Base-by-base conservation (phyloP, 2,797 vertebrate genomes). In the Denticeps clupeoides region DNA sequence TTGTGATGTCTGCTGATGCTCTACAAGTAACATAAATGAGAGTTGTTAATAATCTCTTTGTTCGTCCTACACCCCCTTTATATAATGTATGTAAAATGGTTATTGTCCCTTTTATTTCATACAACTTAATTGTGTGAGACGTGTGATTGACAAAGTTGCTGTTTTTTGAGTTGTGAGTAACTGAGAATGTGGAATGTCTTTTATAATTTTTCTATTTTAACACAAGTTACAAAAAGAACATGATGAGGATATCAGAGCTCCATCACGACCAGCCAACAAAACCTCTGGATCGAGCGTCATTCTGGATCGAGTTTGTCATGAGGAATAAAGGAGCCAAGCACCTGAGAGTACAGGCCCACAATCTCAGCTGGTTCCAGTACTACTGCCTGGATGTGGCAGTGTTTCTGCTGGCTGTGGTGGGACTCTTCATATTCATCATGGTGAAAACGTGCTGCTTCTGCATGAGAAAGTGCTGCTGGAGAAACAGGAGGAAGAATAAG, bases 271-370 rank as follows among this genome's bases (percentile, higher is more conserved):
- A 85, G 57, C 84, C 84, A 1, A 16, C 79, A 1, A 82, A 45
- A 32, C 72, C 87, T 1, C 66, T 55, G n/a, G 80, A 87, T 10
- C 64, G 73, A 40, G 80, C 85, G 0, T 66, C 86, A 24, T 89
- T 87, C 72, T 88, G 87, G 85, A 73, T 87, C 0, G 79, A 89
- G 70, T 86, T 63, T 61, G 83, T 82, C 9, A 87, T 89, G 77
- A 74, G 72, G 29, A 69, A 89, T 64, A 83, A 82, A 40, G 83
- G 83, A 2, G 85, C 85, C n/a, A 69, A 79, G 22, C 83, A 90
- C 50, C 59, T 89, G 25, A 58, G 80, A 19, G 79, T 80, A 7
- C 80, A 80, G 2, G 60, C 82, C 29, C 76, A 85, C 1, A 45
- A 83, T 26, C 82, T 88, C 51, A 79, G 66, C 60, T 88, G 81